Percentiles rank a stretch among this genome's conserved stretches.
Evolutionary conservation across 2,797 vertebrate genomes (phyloP).

Genomic region (Tangara arthus): DNA sequence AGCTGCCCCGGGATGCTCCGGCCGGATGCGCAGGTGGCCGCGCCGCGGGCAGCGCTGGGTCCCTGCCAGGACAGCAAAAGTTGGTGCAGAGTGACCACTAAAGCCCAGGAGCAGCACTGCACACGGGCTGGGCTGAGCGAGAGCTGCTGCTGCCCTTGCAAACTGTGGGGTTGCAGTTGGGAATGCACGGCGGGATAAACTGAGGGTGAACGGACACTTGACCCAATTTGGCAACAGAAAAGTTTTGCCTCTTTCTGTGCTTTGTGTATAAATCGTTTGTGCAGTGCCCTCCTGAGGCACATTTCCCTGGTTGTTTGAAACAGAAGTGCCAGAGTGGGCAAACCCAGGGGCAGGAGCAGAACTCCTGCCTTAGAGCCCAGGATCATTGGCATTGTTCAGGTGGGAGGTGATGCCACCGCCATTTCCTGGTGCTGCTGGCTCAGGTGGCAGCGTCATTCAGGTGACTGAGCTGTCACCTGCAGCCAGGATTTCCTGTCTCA

Average conservation of each 20-base stretch:
- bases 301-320: not conserved
- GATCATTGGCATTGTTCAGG: fast-evolving
- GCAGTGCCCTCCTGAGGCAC: not conserved
- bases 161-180: not conserved
- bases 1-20: not conserved
- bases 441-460: not conserved
- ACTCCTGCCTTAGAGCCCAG: not conserved
- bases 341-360: not conserved
- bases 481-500: not conserved
- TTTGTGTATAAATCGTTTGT: not conserved
- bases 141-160: not conserved
- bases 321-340: not conserved
- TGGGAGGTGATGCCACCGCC: fast-evolving
- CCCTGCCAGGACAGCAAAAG: not conserved
- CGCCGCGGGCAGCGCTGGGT: not conserved
- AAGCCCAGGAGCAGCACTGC: not conserved
- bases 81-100: constrained; percentile 5
- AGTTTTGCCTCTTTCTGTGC: not conserved
- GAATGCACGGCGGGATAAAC: fast-evolving
- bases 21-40: not conserved
- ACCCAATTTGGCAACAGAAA: not conserved
- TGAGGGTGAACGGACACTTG: fast-evolving
- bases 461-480: not conserved
- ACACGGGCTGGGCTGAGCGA: not conserved
- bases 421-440: not conserved